Base-by-base conservation (phyloP, 2,888 invertebrate species). In the Zhuqinia jingwanae region DNA sequence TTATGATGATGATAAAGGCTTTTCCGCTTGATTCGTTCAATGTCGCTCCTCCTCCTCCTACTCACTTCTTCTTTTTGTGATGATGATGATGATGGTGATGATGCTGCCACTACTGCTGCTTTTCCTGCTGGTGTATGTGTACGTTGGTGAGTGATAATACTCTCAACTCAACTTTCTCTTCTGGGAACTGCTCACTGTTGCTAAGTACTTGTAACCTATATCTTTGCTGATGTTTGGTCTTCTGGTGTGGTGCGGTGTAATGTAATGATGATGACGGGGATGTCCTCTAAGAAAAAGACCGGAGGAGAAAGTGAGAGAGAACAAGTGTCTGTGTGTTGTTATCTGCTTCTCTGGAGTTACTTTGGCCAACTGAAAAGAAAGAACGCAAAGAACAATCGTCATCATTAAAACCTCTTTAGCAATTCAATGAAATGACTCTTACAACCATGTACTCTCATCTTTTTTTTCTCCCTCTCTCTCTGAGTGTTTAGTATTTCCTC, bases 351-450 rank as follows among this genome's bases (percentile, higher is more conserved):
- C 68, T 15, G n/a, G n/a, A n/a, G n/a, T n/a, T 17, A 3, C 68
- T 42, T 22, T 70, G 68, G 25, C 68, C 68, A 70, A 70, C 79
- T 80, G 50, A 47, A 63, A n/a, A 78, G 53, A 80, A 80, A 60
- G 81, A 80, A 36, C 73, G 60, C 13, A 82, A 60, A 82, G 60
- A 73, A 75, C 42, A 73, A 73, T 73, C 80, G 27, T 80, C 80
- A 70, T 81, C 80, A 81, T 82, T 82, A 82, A 82, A 82, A 82
- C 81, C 73, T 82, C 58, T 82, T 82, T 82, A 73, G 81, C 81
- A 82, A 82, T 82, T 82, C 81, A 82, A 82, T 82, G 81, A 82
- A 82, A 73, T 82, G 73, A 58, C 81, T 81, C 56, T 70, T 50
- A 45, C 63, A n/a, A 63, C n/a, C 27, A 45, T 50, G 70, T 56